Percentiles rank a stretch among this genome's conserved stretches.
phyloP scores from a whole-genome alignment of 2,888 invertebrate species.

The Deroplatys truncata region DNA sequence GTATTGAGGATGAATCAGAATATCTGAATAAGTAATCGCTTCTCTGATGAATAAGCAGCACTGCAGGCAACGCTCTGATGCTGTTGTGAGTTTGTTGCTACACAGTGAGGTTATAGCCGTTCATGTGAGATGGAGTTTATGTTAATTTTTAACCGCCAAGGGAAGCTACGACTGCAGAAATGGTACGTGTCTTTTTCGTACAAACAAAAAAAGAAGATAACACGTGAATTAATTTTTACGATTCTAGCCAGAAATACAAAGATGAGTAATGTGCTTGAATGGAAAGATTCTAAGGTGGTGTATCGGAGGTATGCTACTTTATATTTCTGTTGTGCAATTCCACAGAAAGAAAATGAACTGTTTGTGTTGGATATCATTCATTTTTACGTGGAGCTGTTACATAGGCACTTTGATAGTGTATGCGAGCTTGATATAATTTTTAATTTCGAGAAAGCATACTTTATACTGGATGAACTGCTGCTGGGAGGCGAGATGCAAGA shows the following conservation, averaged over 20 bases:
- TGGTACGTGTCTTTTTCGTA: neutral
- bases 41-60: neutral
- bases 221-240: neutral
- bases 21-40: too few relatives aligned
- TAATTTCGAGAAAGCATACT: neutral
- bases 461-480: neutral
- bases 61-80: neutral
- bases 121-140: neutral
- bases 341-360: neutral
- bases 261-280: neutral
- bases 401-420: neutral
- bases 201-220: neutral
- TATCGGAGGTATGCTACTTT: neutral
- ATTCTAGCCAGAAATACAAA: neutral
- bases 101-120: neutral
- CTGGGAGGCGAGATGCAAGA: neutral
- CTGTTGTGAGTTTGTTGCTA: neutral
- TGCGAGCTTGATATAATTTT: neutral
- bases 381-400: neutral
- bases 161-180: neutral
- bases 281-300: neutral
- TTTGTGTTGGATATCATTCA: neutral
- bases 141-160: neutral
- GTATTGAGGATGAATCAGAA: too few relatives aligned
- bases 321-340: neutral